These are phyloP conservation scores for Melinaea menophilus DNA, from an alignment of 2,888 invertebrate species.

Conservation along the genomic window DNA sequence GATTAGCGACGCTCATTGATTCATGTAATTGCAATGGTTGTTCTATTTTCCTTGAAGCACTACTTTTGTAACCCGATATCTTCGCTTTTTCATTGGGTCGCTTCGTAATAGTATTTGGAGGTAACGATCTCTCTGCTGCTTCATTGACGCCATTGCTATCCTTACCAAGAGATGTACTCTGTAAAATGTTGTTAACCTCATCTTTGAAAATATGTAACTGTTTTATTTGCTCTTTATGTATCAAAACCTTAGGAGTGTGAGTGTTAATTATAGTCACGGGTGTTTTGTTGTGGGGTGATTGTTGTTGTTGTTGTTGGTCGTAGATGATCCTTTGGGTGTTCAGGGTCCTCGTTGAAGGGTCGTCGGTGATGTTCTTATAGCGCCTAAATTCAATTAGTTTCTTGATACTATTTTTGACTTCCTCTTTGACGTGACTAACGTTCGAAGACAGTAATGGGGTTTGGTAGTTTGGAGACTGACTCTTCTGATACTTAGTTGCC, in stretches of 20 bases:
- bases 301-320: too few species aligned
- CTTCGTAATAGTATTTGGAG: conserved; percentile 1
- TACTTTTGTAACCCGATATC: not conserved
- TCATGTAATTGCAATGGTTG: not conserved
- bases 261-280: not conserved
- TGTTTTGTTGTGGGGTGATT: not conserved
- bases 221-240: conserved; percentile 45
- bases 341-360: conserved; percentile 9
- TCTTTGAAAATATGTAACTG: conserved; percentile 37
- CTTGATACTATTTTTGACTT: conserved; percentile 51
- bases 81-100: not conserved
- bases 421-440: conserved; percentile 30
- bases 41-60: not conserved
- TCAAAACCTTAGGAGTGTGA: conserved; percentile 42
- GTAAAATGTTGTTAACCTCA: conserved; percentile 36
- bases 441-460: not conserved
- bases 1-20: not conserved
- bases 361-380: conserved; percentile 36
- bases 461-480: not conserved
- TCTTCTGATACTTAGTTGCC: not conserved
- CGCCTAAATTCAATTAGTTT: conserved; percentile 55
- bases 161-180: conserved; percentile 19
- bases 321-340: conserved; percentile 15
- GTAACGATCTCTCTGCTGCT: not conserved
- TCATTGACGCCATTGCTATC: conserved; percentile 3